Base-by-base conservation (phyloP, 1,140 invertebrate genomes). In the Lepidotrigona ventralis region DNA sequence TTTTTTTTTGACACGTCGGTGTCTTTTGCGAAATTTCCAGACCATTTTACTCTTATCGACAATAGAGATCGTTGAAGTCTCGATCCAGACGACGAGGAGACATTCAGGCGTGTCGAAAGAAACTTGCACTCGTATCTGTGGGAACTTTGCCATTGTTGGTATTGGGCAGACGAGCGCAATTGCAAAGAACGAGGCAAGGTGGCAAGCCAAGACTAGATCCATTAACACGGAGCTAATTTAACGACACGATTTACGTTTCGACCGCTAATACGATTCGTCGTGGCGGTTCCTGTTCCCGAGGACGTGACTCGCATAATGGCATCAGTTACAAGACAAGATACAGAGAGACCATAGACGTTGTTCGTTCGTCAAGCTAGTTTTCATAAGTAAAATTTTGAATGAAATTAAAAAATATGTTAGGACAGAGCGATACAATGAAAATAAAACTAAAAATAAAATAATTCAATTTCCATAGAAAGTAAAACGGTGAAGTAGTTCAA, bases 171-270 rank as follows among this genome's bases (percentile, higher is more conserved):
- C 29, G 63, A 15, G 21, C n/a, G 11, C 81, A 87, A 84, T 79
- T 83, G 66, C 54, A 68, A 85, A 46, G 53, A 79, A 81, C 3
- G 26, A 46, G 54, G 21, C 64, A 53, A 64, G 1, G 26, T 68
- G 64, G 64, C 5, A n/a, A 26, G 0, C 15, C 29, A n/a, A 33
- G 51, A 54, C 8, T 11, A 9, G 17, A 68, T 79, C 26, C 46
- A 72, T 66, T 86, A 72, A 80, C 39, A 17, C 53, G 11, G 26
- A 70, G 46, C 26, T 87, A 87, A 86, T 87, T 84, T 73, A 76
- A 80, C 51, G 73, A n/a, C 54, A 66, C 33, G 68, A 58, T 87
- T 87, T 78, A 73, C 66, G 17, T 33, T 64, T 63, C 26, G 17
- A 64, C 54, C 68, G 51, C 54, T 63, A 53, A 86, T 60, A 33